Conservation (phyloP, 2,797 vertebrate genomes). For the Melanotaenia maccullochi region DNA sequence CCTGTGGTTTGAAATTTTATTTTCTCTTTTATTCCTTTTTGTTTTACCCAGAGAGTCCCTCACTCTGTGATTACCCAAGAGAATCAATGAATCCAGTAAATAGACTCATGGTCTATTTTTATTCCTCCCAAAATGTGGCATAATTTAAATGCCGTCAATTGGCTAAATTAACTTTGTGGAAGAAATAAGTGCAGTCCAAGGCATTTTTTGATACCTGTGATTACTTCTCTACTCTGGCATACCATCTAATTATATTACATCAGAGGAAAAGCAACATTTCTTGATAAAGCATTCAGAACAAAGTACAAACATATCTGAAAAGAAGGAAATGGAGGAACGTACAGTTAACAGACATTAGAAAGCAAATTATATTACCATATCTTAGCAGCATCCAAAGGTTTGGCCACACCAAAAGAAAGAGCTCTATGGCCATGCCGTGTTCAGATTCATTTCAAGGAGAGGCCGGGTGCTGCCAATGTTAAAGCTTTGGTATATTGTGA, state of each 20-base stretch:
- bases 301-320: not conserved
- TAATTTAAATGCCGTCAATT: conserved; percentile 36
- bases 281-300: not conserved
- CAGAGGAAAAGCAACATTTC: not conserved
- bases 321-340: not conserved
- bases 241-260: conserved; percentile 4
- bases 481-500: not conserved
- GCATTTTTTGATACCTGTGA: conserved; percentile 11
- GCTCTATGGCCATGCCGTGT: not conserved
- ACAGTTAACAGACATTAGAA: not conserved
- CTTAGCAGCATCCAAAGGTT: not conserved
- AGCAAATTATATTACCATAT: not conserved
- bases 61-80: conserved; percentile 8
- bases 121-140: conserved; percentile 12
- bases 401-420: not conserved
- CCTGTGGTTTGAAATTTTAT: not conserved
- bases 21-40: conserved; percentile 2
- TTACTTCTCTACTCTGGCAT: conserved; percentile 6
- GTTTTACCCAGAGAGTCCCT: conserved; percentile 25
- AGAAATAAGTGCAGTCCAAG: conserved; percentile 11
- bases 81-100: conserved; percentile 31
- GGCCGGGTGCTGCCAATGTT: not conserved
- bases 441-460: not conserved
- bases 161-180: conserved; percentile 4
- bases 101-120: conserved; percentile 5